Base-by-base conservation (phyloP, 2,797 vertebrate species). In the Discoglossus pictus region DNA sequence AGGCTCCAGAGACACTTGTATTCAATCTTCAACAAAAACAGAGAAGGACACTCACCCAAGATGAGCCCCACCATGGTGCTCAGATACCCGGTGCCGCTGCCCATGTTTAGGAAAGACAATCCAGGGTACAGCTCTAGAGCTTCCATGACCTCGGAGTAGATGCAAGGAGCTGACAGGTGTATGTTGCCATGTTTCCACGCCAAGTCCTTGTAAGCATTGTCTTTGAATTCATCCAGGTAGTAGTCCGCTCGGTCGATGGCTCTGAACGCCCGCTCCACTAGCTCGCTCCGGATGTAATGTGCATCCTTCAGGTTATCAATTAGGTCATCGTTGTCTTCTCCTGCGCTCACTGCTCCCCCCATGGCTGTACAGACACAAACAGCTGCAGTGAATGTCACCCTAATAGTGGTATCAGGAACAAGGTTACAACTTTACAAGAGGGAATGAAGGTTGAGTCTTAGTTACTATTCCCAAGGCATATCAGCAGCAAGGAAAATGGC, bases 81-180 rank as follows among this genome's bases (percentile, higher is more conserved):
- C 64, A 99, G 90, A 78, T 98, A 99, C 25, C 97, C 97, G 0
- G 96, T 99, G 61, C 97, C 97, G 25, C 96, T 98, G 83, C 96
- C 96, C 25, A 99, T 85, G 77, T 99, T 99, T 68, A 98, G 88
- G 80, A 99, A 98, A 0, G 96, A 97, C 62, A 98, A 88, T 10
- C 96, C 93, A 0, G 94, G 95, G n/a, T 93, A 93, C 31, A 99
- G 86, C 56, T 99, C 94, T 82, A 99, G 73, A 17, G 97, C 96
- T 81, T 99, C 97, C 97, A 99, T 98, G 80, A 99, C 96, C 77
- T 99, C 97, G 0, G 97, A 99, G 86, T 98, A 99, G 85, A 98
- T 97, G 60, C 96, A 99, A 0, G 96, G 96, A 8, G 97, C 97
- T 0, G 96, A 99, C 31, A 98, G 88, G 74, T 98, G 97, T 78